Conservation (phyloP, 64 coral and sea anemone species). For the Catalaphyllia jardinei region DNA sequence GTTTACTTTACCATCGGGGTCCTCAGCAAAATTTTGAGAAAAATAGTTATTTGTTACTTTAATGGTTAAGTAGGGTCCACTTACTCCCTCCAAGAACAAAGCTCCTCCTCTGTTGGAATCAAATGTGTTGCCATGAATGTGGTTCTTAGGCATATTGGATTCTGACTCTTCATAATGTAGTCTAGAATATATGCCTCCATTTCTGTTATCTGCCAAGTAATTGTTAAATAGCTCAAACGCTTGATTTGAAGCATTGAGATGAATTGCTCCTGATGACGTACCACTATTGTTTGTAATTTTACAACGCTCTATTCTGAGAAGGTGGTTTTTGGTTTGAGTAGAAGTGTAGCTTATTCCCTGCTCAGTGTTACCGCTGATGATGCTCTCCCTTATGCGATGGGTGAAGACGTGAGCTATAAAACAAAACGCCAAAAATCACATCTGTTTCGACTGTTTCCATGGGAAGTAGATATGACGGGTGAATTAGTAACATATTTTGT, state of each 20-base stretch:
- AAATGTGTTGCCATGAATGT: constrained; percentile 17
- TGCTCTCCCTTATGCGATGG: neutral
- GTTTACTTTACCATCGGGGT: neutral
- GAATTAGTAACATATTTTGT: too few species aligned
- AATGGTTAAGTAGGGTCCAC: neutral
- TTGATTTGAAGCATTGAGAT: constrained; percentile 12
- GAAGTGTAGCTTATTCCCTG: constrained; percentile 19
- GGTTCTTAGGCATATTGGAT: neutral
- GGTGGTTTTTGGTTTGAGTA: neutral
- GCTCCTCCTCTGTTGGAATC: neutral
- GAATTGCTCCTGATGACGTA: neutral
- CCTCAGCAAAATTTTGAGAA: constrained; percentile 30
- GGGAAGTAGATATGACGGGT: too few species aligned
- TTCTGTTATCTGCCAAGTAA: constrained; percentile 17
- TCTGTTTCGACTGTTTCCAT: too few species aligned
- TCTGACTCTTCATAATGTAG: neutral
- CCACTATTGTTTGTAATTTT: constrained; percentile 7
- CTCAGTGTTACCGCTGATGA: neutral
- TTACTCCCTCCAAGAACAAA: neutral
- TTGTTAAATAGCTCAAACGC: neutral
- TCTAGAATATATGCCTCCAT: constrained; percentile 29
- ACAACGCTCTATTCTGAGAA: constrained; percentile 25
- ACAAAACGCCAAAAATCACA: neutral
- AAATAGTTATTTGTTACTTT: constrained; percentile 52
- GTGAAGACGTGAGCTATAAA: neutral